Conservation (phyloP, 2,113 vertebrate species). For the Pipa parva region DNA sequence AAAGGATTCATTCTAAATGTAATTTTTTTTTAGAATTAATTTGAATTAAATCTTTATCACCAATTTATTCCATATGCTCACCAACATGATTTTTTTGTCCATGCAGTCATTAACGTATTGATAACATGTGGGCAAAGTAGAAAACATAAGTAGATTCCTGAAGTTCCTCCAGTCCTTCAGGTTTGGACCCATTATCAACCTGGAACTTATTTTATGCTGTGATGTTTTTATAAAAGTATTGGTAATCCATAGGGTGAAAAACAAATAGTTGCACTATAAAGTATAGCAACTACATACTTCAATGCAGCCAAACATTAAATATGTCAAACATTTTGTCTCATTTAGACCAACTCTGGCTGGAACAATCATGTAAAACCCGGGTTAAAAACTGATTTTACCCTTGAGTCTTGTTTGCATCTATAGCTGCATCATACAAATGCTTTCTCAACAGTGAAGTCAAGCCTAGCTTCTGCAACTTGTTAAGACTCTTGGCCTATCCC, state of each 20-base stretch:
- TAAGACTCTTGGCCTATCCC: not conserved
- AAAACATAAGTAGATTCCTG: not conserved
- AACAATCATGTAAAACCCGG: no score
- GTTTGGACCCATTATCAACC: not conserved
- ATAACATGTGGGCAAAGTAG: not conserved
- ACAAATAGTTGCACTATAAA: not conserved
- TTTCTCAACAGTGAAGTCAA: not conserved
- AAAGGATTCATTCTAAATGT: no score
- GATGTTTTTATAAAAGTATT: not conserved
- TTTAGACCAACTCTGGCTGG: not conserved
- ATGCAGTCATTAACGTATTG: no score
- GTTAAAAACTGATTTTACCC: no score
- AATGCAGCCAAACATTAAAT: not conserved
- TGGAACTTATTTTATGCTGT: not conserved
- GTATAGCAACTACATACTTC: not conserved
- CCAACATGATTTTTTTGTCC: no score
- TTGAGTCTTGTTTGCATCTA: no score
- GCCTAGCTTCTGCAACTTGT: not conserved
- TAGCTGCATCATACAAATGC: no score
- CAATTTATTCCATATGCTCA: no score
- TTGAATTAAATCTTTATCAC: no score
- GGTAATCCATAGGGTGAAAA: not conserved
- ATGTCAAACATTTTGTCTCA: no score
- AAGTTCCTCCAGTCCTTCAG: no score
- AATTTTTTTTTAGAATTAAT: no score